Base-by-base conservation (phyloP, 2,797 vertebrate genomes). In the Gymnothorax javanicus region DNA sequence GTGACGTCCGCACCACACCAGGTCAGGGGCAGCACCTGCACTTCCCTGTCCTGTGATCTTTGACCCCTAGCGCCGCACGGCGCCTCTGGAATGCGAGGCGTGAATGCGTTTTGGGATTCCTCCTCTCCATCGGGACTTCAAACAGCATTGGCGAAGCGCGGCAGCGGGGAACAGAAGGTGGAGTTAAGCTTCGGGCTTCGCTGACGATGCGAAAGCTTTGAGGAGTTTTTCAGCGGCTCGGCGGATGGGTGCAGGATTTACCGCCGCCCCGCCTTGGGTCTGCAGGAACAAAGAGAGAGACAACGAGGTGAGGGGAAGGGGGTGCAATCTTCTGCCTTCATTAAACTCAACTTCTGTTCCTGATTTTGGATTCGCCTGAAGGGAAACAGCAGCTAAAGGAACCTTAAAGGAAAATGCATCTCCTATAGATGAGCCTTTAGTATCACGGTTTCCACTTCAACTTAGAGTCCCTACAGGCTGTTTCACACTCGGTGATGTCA, bases 121-220 rank as follows among this genome's bases (percentile, higher is more conserved):
- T 56, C 20, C 77, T 81, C 54, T 56, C 77, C 23, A 7, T 20
- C 52, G 15, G 77, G 77, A 81, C 77, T 54, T 81, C 77, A 81
- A 91, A 93, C 54, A 52, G 75, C 90, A 59, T 89, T 87, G 60
- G 89, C 87, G 90, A 84, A 87, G 89, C 93, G 91, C 86, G 54
- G 43, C 88, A 83, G 91, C 90, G 93, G 89, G 82, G 90, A 92
- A 90, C 84, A 89, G 79, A 82, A 64, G 86, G 84, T 79, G 75
- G 87, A 86, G 73, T 86, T 89, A 89, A 90, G 90, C 88, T 87
- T 67, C 86, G 79, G 90, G 88, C 75, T 87, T 89, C 83, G 88
- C 87, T 50, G 62, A 84, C 79, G 86, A 85, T 67, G 87, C 87
- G 77, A 89, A 83, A 84, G 89, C 88, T 89, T 87, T 85, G 69